These are phyloP conservation scores for Dicentrarchus labrax DNA, from an alignment of 2,113 vertebrate genomes.

Conservation along the genomic window DNA sequence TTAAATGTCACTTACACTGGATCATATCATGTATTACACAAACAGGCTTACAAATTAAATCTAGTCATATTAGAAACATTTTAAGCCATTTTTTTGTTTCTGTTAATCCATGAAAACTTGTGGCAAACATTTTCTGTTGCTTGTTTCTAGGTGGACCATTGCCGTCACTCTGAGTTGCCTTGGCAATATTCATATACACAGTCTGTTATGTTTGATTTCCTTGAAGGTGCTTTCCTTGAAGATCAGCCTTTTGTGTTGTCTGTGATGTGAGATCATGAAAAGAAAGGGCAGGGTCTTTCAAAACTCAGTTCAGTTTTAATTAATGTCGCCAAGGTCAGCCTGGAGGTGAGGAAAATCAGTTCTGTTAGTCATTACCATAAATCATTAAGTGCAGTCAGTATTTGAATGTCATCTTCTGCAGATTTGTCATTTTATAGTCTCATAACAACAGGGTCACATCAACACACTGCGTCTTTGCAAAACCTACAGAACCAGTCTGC, in stretches of 20 bases:
- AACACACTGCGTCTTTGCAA: neutral
- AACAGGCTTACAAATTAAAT: neutral
- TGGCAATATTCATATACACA: neutral
- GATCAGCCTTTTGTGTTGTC: neutral
- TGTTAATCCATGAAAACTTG: neutral
- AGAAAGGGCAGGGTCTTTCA: neutral
- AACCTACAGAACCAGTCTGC: conserved; percentile 51
- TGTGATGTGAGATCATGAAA: neutral
- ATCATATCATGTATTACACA: neutral
- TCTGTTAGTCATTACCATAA: neutral
- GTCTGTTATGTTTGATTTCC: conserved; percentile 17
- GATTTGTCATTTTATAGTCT: neutral
- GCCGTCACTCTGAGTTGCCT: conserved; percentile 21
- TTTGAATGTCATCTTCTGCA: neutral
- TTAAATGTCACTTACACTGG: neutral
- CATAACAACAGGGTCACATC: conserved; percentile 2
- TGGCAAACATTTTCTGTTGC: neutral
- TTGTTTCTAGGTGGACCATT: neutral
- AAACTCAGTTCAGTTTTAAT: conserved; percentile 19
- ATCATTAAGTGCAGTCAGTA: neutral
- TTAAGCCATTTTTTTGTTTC: neutral
- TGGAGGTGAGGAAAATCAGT: neutral
- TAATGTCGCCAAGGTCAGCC: conserved; percentile 11
- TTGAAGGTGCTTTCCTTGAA: conserved; percentile 17
- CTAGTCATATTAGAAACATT: neutral